Percentiles rank a stretch among this genome's conserved stretches.
These are phyloP conservation scores for Hippoglossus stenolepis DNA, from an alignment of 2,113 vertebrate genomes.

Conservation along the genomic window DNA sequence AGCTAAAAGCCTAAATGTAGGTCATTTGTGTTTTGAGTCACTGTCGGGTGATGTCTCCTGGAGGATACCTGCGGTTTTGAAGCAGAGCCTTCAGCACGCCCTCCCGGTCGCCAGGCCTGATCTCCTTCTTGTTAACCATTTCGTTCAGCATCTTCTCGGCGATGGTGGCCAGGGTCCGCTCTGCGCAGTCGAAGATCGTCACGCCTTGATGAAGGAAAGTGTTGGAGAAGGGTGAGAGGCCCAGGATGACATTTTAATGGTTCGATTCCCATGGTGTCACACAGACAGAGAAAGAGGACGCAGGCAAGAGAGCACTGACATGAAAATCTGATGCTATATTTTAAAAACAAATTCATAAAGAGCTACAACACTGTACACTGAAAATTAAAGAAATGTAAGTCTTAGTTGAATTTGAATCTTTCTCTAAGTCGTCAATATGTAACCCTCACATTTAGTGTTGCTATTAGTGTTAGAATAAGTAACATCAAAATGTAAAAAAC, in stretches of 20 bases:
- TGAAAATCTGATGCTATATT: no score
- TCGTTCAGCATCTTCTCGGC: constrained; percentile 83
- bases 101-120: constrained; percentile 82
- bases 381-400: no score
- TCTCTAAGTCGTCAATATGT: neutral
- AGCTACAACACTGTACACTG: no score
- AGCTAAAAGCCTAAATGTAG: constrained; percentile 39
- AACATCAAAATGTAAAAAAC: no score
- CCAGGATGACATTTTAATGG: no score
- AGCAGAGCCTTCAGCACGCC: constrained; percentile 85
- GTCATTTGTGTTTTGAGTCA: constrained; percentile 57
- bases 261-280: no score
- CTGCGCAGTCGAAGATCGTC: constrained; percentile 84
- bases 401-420: no score
- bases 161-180: constrained; percentile 82
- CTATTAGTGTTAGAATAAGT: neutral
- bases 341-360: no score
- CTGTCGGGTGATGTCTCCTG: constrained; percentile 20
- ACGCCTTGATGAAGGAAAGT: constrained; percentile 76
- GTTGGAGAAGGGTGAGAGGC: no score
- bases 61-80: constrained; percentile 86
- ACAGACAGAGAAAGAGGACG: no score
- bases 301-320: no score
- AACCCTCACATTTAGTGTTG: neutral
- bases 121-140: constrained; percentile 86